Evolutionary conservation across 2,797 vertebrate genomes (phyloP).

Genomic region (Enteromius argenteus): DNA sequence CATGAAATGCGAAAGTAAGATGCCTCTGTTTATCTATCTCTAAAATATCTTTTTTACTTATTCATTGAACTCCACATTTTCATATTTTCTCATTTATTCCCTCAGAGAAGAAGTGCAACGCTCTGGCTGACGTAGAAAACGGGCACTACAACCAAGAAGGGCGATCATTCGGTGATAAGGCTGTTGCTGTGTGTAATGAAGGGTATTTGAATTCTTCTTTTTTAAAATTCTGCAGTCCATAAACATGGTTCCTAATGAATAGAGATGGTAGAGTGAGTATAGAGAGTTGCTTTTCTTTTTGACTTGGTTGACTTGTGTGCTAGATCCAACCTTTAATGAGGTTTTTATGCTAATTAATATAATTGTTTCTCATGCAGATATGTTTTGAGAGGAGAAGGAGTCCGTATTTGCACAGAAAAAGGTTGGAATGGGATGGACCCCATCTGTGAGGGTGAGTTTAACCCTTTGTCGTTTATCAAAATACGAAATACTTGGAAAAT

Average conservation of each 20-base stretch:
- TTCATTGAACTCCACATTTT: neutral
- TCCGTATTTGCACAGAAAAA: slow-evolving; percentile 62
- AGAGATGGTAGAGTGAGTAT: neutral
- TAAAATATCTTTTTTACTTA: neutral
- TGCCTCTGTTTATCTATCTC: neutral
- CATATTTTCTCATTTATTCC: neutral
- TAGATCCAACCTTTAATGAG: neutral
- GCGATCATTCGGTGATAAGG: slow-evolving; percentile 60
- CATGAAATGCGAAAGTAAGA: slow-evolving; percentile 74
- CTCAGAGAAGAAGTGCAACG: slow-evolving; percentile 70
- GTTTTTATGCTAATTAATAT: neutral
- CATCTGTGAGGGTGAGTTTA: slow-evolving; percentile 68
- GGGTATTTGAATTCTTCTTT: slow-evolving; percentile 67
- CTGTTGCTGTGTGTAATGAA: slow-evolving; percentile 65
- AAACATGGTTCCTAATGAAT: neutral
- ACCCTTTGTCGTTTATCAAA: neutral
- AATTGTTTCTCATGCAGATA: slow-evolving; percentile 63
- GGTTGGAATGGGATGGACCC: slow-evolving; percentile 72
- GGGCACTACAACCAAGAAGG: slow-evolving; percentile 66
- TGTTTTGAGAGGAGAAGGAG: slow-evolving; percentile 65
- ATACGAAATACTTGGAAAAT: neutral
- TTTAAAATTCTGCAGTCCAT: neutral
- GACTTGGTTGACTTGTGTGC: neutral
- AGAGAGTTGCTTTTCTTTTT: neutral
- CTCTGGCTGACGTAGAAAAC: slow-evolving; percentile 66